Evolutionary conservation across 1,140 invertebrate genomes (phyloP).

Genomic region (Oncopeltus fasciatus): DNA sequence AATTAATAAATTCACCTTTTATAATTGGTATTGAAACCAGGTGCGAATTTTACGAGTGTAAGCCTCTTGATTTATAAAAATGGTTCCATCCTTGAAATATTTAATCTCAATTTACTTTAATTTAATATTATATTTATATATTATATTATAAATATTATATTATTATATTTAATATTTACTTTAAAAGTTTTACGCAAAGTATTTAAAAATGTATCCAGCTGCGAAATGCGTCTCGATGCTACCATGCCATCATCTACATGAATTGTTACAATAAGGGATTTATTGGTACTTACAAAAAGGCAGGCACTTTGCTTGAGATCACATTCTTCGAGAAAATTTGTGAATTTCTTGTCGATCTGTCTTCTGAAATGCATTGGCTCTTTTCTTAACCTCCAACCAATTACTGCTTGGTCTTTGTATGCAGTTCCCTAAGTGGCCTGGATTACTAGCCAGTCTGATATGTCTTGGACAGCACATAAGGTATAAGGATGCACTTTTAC

Average conservation of each 20-base stretch:
- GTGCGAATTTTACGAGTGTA: conserved; percentile 27
- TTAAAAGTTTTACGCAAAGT: neutral
- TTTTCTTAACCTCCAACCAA: too few relatives aligned
- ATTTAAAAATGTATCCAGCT: neutral
- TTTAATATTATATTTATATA: too few relatives aligned
- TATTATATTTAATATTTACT: neutral
- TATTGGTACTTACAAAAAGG: neutral
- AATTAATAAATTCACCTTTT: too few relatives aligned
- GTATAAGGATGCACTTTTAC: too few relatives aligned
- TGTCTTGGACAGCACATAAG: too few relatives aligned
- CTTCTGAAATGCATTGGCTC: too few relatives aligned
- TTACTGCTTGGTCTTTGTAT: too few relatives aligned
- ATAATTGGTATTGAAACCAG: neutral
- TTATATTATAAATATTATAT: conserved; percentile 5
- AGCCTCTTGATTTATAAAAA: conserved; percentile 25
- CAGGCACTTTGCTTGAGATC: neutral
- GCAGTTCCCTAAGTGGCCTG: too few relatives aligned
- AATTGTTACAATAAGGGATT: neutral
- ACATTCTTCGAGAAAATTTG: too few relatives aligned
- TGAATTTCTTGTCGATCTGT: too few relatives aligned
- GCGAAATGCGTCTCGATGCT: neutral
- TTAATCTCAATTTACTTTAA: neutral
- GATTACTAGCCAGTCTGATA: too few relatives aligned
- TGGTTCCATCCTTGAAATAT: neutral
- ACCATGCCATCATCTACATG: neutral